A percentile compares a stretch with the other conserved stretches of the same genome.
Conservation (phyloP, 2,797 vertebrate species). For the Falco peregrinus region DNA sequence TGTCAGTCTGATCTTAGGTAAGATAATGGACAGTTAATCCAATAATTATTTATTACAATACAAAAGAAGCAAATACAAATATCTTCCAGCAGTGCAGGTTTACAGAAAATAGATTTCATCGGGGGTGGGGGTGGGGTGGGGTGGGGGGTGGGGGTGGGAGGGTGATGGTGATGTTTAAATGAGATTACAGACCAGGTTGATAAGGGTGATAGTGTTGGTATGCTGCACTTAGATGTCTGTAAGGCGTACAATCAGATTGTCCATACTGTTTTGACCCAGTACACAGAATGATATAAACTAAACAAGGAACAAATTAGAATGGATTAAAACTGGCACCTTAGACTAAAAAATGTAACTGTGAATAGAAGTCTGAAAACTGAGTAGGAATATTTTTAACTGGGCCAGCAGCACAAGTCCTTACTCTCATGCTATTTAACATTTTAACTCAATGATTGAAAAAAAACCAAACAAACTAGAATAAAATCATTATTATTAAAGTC, state of each 20-base stretch:
- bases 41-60: not conserved
- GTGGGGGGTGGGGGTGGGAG: no score
- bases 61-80: not conserved
- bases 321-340: conserved; percentile 23
- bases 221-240: not conserved
- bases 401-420: not conserved
- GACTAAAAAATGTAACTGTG: conserved; percentile 17
- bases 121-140: no score
- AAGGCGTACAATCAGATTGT: not conserved
- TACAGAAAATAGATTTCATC: not conserved
- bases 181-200: not conserved
- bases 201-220: not conserved
- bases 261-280: not conserved
- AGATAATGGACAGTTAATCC: not conserved
- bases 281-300: conserved; percentile 10
- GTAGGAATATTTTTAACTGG: not conserved
- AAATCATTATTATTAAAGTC: conserved; percentile 50
- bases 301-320: conserved; percentile 30
- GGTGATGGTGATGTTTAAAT: not conserved
- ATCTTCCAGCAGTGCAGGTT: not conserved
- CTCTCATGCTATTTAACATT: conserved; percentile 29
- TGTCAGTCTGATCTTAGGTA: not conserved
- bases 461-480: not conserved
- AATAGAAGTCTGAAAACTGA: conserved; percentile 16
- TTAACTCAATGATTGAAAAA: conserved; percentile 19